phyloP scores from a whole-genome alignment of 2,113 vertebrate species.

The Eulemur macaco region DNA sequence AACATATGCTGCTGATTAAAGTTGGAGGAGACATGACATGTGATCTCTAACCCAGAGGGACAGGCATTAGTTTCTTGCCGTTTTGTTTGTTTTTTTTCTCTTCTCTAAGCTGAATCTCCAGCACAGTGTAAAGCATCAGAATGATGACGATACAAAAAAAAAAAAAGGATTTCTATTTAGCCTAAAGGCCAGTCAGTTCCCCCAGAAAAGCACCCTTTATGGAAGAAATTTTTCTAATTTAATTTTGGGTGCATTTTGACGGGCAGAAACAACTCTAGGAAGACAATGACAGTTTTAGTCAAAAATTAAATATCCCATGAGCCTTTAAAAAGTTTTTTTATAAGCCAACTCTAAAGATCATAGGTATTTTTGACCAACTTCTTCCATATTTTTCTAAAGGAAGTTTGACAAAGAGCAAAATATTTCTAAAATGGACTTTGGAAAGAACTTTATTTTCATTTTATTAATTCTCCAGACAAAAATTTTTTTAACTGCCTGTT shows the following conservation, averaged over 20 bases:
- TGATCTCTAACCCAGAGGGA: constrained; percentile 73
- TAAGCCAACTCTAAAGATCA: constrained; percentile 14
- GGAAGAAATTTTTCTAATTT: constrained; percentile 61
- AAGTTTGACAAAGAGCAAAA: constrained; percentile 23
- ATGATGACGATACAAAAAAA: background rate
- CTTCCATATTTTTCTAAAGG: constrained; percentile 35
- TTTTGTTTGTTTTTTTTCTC: constrained; percentile 55
- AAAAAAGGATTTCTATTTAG: background rate
- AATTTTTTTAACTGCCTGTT: background rate
- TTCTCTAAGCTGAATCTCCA: constrained; percentile 27
- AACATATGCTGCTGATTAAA: constrained; percentile 80
- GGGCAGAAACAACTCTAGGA: background rate
- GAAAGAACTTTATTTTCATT: background rate
- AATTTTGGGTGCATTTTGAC: constrained; percentile 51
- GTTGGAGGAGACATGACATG: constrained; percentile 63
- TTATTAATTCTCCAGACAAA: background rate
- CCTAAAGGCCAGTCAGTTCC: constrained; percentile 46
- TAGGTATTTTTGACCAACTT: background rate
- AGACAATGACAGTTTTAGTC: constrained; percentile 37
- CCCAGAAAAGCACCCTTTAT: constrained; percentile 13
- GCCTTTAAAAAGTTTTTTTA: background rate
- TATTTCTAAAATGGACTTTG: background rate
- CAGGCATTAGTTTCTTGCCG: constrained; percentile 64
- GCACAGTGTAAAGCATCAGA: background rate
- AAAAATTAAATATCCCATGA: constrained; percentile 16